Evolutionary conservation across 92 coral and sea anemone species (phyloP).

Genomic region (Hydrozoanthus gracilis): DNA sequence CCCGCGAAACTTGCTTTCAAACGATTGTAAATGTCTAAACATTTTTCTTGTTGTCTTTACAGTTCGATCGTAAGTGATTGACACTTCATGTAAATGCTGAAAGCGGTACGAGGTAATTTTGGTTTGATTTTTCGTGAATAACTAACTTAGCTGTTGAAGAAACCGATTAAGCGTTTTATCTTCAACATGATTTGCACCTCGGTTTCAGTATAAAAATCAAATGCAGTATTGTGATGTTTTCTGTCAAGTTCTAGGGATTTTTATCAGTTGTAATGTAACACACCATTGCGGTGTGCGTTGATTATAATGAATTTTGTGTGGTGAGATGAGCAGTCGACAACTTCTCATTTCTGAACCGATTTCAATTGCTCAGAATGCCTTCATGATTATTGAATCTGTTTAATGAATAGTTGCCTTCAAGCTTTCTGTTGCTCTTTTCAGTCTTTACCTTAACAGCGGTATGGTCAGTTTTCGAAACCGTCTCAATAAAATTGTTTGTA

Average conservation of each 20-base stretch:
- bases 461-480: no score
- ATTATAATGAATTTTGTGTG: no score
- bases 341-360: no score
- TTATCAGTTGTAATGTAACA: no score
- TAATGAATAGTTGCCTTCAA: no score
- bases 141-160: neutral
- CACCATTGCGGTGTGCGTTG: no score
- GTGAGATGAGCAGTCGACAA: no score
- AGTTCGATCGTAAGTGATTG: conserved; percentile 35
- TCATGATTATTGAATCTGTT: no score
- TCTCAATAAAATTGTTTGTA: no score
- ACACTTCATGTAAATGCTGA: conserved; percentile 24
- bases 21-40: neutral
- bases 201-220: neutral
- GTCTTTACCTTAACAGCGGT: neutral
- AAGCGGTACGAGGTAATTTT: conserved; percentile 24
- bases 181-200: neutral
- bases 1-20: no score
- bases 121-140: neutral
- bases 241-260: neutral
- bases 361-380: no score
- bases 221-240: neutral
- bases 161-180: conserved; percentile 22
- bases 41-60: neutral
- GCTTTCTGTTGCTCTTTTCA: neutral